phyloP scores from a whole-genome alignment of 1,140 invertebrate genomes.

The Globodera ellingtonae region DNA sequence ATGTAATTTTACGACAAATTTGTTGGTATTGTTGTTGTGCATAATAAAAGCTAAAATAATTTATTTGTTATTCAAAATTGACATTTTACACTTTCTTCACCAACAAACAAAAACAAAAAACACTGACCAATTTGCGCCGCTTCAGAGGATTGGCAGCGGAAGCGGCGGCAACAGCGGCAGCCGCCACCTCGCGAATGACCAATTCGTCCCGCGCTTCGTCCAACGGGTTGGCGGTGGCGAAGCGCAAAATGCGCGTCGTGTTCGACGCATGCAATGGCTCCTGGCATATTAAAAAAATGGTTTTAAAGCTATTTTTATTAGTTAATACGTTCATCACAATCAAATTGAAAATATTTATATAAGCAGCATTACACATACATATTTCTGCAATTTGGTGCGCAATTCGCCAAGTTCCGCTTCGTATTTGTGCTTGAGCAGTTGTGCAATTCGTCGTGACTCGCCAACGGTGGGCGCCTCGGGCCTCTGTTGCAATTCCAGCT shows the following conservation, averaged over 20 bases:
- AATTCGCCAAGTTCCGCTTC: conserved; percentile 28
- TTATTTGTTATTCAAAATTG: not conserved
- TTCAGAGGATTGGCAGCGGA: conserved; percentile 22
- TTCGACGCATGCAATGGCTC: conserved; percentile 6
- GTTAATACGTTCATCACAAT: too few relatives aligned
- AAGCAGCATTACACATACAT: conserved; percentile 1
- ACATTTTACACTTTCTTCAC: too few relatives aligned
- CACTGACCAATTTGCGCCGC: conserved; percentile 28
- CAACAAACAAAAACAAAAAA: not conserved
- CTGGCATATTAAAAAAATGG: conserved; percentile 4
- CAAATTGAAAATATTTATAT: too few relatives aligned
- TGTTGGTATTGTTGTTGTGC: too few relatives aligned
- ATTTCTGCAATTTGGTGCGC: conserved; percentile 29
- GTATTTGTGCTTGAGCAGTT: conserved; percentile 37
- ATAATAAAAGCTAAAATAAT: not conserved
- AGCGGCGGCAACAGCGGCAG: conserved; percentile 10
- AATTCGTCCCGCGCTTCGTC: conserved; percentile 37
- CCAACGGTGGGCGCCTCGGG: conserved; percentile 4
- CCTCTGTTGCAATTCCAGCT: conserved; percentile 12
- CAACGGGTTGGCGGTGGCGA: conserved; percentile 29
- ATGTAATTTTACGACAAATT: not conserved
- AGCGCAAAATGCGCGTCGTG: conserved; percentile 36
- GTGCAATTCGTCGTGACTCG: conserved; percentile 32
- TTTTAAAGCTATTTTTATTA: not conserved
- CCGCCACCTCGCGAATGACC: conserved; percentile 27